phyloP scores from a whole-genome alignment of 2,888 invertebrate species.

The Tachystola acroxantha region DNA sequence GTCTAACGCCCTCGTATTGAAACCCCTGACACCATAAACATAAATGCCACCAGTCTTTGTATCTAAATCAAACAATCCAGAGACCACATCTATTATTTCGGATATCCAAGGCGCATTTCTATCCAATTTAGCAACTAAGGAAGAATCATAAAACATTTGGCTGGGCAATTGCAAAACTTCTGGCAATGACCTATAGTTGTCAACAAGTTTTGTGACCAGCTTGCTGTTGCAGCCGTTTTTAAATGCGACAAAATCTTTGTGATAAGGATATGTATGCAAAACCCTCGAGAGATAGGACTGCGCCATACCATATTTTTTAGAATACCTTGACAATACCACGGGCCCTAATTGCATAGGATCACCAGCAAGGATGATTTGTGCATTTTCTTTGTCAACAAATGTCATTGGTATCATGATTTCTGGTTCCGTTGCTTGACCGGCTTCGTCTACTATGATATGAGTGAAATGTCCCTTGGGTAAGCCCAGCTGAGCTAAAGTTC shows the following conservation, averaged over 20 bases:
- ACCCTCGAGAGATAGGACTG: constrained; percentile 86
- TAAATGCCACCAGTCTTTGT: constrained; percentile 72
- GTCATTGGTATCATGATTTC: constrained; percentile 90
- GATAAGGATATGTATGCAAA: constrained; percentile 81
- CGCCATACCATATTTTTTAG: constrained; percentile 81
- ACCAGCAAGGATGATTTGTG: constrained; percentile 86
- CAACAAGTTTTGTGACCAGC: constrained; percentile 89
- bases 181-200: constrained; percentile 92
- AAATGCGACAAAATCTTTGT: constrained; percentile 77
- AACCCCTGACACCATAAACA: constrained; percentile 85
- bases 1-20: constrained; percentile 83
- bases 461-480: constrained; percentile 90
- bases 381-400: constrained; percentile 76
- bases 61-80: constrained; percentile 44
- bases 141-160: constrained; percentile 89
- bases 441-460: constrained; percentile 95
- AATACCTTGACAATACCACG: constrained; percentile 82
- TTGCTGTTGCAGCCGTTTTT: constrained; percentile 85
- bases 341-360: constrained; percentile 97
- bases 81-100: constrained; percentile 33
- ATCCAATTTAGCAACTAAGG: constrained; percentile 82
- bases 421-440: constrained; percentile 95
- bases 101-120: constrained; percentile 41
- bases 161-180: constrained; percentile 88
- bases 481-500: constrained; percentile 82